phyloP scores from a whole-genome alignment of 2,113 vertebrate genomes.

The Gymnobelideus leadbeateri region DNA sequence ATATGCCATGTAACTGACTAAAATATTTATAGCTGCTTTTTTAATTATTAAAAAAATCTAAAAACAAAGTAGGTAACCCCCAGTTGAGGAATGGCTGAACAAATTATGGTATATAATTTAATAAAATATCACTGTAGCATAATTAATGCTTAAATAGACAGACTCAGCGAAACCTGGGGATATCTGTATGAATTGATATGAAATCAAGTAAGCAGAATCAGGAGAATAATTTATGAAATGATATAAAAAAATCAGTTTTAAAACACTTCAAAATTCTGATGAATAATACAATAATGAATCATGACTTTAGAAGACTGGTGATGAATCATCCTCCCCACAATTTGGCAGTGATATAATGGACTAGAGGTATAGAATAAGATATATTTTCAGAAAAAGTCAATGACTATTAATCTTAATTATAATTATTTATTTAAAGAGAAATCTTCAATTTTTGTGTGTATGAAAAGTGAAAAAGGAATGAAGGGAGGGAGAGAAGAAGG shows the following conservation, averaged over 20 bases:
- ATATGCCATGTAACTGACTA: not conserved
- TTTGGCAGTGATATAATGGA: not conserved
- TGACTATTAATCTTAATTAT: not conserved
- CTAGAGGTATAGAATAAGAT: not conserved
- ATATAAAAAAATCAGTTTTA: not conserved
- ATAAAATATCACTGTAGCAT: not conserved
- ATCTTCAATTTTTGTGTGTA: not conserved
- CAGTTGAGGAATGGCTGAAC: not conserved
- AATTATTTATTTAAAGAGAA: not conserved
- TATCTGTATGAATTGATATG: not conserved
- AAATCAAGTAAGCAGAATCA: not conserved
- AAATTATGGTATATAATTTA: not conserved
- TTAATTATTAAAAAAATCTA: no score
- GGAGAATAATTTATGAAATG: not conserved
- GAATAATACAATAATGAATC: not conserved
- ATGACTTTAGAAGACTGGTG: not conserved
- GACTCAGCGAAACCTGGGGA: not conserved
- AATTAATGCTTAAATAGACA: not conserved
- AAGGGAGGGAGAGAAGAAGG: no score
- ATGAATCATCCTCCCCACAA: not conserved
- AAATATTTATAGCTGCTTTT: not conserved
- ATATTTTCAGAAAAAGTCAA: not conserved
- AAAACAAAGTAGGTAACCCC: no score
- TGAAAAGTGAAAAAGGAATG: not conserved
- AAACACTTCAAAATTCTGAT: not conserved